Conservation (phyloP, 2,113 vertebrate genomes). For the Vulpes vulpes region DNA sequence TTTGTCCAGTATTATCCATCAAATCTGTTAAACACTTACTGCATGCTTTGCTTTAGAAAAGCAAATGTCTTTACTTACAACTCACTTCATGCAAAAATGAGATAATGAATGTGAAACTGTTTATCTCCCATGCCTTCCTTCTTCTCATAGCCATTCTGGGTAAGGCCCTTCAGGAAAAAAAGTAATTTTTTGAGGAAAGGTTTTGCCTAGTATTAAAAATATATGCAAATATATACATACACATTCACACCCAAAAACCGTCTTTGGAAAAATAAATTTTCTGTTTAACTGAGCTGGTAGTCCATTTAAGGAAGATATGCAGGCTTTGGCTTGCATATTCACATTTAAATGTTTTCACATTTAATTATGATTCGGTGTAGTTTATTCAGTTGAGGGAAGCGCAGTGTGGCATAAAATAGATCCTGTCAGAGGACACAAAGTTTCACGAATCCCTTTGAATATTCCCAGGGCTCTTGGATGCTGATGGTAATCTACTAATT, state of each 20-base stretch:
- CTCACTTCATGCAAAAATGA: background rate
- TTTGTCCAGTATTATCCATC: background rate
- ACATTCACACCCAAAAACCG: background rate
- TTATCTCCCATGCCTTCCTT: rapidly evolving
- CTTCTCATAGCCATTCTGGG: background rate
- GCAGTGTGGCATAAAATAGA: background rate
- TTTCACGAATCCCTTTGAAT: background rate
- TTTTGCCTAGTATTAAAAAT: conserved; percentile 50
- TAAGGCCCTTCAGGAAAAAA: background rate
- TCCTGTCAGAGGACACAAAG: background rate
- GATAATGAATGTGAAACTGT: background rate
- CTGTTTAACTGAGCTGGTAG: background rate
- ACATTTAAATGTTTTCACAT: background rate
- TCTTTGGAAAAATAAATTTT: background rate
- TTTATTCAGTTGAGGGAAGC: background rate
- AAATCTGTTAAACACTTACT: background rate
- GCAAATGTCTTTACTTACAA: background rate
- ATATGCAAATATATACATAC: conserved; percentile 4
- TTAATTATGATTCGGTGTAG: background rate
- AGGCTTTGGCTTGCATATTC: background rate
- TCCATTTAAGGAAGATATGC: background rate
- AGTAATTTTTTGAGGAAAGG: background rate
- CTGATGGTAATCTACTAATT: background rate
- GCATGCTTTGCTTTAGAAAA: conserved; percentile 28
- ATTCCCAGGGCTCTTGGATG: background rate